Percentiles rank a stretch among this genome's conserved stretches.
Evolutionary conservation across 2,888 invertebrate species (phyloP).

Genomic region (Amiota mariae): DNA sequence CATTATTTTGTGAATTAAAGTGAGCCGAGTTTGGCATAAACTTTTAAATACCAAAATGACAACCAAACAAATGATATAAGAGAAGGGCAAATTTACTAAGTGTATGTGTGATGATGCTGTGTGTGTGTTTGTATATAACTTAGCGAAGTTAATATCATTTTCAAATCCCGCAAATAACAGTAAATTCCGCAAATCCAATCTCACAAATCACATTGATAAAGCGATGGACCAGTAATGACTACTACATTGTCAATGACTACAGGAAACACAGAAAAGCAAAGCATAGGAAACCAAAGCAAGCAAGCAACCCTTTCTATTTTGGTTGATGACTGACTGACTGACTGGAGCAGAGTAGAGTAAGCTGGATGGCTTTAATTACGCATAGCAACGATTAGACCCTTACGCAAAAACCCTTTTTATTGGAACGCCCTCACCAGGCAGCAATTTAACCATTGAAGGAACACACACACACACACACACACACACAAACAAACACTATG

Average conservation of each 20-base stretch:
- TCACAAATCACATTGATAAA: constrained; percentile 68
- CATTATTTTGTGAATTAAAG: background rate
- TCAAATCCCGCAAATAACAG: constrained; percentile 21
- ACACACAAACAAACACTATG: constrained; percentile 41
- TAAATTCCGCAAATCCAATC: constrained; percentile 54
- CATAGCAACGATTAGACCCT: constrained; percentile 45
- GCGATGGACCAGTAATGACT: constrained; percentile 41
- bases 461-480: constrained; percentile 30
- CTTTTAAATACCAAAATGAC: constrained; percentile 1
- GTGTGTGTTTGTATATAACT: background rate
- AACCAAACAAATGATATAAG: too few relatives aligned
- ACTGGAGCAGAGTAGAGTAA: constrained; percentile 6
- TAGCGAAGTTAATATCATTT: constrained; percentile 12
- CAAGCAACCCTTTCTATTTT: constrained; percentile 58
- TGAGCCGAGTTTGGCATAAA: constrained; percentile 6
- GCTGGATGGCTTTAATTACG: constrained; percentile 63
- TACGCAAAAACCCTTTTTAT: constrained; percentile 22
- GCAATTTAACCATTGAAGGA: background rate
- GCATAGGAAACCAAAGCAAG: too few relatives aligned
- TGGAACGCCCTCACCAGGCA: background rate
- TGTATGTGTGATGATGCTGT: background rate
- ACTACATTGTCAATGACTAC: too few relatives aligned
- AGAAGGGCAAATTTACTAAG: too few relatives aligned
- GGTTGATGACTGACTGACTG: too few relatives aligned
- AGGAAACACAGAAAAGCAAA: constrained; percentile 39